A percentile compares a stretch with the other conserved stretches of the same genome.
phyloP scores from a whole-genome alignment of 2,113 vertebrate species.

The Tragelaphus buxtoni region DNA sequence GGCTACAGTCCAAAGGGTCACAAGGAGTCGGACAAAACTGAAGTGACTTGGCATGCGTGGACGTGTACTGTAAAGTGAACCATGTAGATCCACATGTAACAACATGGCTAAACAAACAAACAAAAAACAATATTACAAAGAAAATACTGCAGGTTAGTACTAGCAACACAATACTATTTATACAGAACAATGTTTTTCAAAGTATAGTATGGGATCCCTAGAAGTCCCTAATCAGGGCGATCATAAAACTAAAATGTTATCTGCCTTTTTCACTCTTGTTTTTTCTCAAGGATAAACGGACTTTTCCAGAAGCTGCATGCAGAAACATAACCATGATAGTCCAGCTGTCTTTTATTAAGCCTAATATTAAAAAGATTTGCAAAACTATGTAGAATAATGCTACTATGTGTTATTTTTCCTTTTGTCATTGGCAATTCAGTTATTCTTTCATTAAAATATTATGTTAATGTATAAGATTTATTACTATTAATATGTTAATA shows the following conservation, averaged over 20 bases:
- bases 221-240: no score
- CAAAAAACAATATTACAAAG: not conserved
- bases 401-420: not conserved
- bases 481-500: not conserved
- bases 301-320: not conserved
- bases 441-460: not conserved
- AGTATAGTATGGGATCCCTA: not conserved
- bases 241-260: not conserved
- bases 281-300: not conserved
- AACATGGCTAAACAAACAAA: not conserved
- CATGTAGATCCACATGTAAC: not conserved
- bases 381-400: not conserved
- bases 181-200: not conserved
- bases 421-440: not conserved
- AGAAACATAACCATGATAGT: not conserved
- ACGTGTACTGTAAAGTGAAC: fast-evolving
- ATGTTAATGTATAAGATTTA: not conserved
- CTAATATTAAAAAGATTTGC: not conserved
- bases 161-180: not conserved
- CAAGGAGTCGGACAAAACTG: not conserved
- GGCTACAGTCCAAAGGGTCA: not conserved
- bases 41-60: not conserved
- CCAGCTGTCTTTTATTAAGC: not conserved
- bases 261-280: not conserved
- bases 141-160: not conserved